A percentile compares a stretch with the other conserved stretches of the same genome.
Conservation (phyloP, 2,113 vertebrate genomes). For the Eira barbara region DNA sequence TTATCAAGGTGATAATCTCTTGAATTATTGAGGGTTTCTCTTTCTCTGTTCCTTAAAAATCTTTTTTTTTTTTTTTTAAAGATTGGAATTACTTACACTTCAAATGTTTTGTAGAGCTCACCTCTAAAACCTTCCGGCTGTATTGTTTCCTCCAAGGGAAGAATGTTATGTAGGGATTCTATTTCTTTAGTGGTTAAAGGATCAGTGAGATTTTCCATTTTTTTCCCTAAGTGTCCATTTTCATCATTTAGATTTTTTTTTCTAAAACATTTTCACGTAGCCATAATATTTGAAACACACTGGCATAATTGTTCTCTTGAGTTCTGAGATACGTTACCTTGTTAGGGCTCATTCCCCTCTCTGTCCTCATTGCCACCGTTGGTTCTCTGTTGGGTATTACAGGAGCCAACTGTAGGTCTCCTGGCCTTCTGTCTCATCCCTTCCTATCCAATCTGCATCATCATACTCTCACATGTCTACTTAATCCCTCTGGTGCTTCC, state of each 20-base stretch:
- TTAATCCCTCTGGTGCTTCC: background rate
- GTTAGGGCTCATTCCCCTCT: background rate
- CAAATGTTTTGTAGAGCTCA: background rate
- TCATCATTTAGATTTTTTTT: background rate
- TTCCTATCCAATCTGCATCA: background rate
- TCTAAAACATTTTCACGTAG: background rate
- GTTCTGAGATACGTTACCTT: background rate
- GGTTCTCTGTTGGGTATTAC: background rate
- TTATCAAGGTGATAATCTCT: background rate
- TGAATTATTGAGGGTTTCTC: background rate
- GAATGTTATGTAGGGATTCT: background rate
- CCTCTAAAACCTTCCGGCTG: background rate
- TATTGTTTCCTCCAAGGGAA: background rate
- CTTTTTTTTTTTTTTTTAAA: background rate
- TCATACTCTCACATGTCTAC: background rate
- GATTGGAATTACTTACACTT: background rate
- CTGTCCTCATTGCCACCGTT: accelerated
- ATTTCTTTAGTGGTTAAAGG: background rate
- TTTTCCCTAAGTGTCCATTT: background rate
- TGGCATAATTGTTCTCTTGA: background rate
- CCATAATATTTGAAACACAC: background rate
- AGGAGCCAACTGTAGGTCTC: background rate
- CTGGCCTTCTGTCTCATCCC: background rate
- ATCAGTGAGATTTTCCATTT: background rate
- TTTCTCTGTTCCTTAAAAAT: background rate